Percentiles rank a stretch among this genome's conserved stretches.
Conservation (phyloP, 2,888 invertebrate genomes). For the Protophormia terraenovae region DNA sequence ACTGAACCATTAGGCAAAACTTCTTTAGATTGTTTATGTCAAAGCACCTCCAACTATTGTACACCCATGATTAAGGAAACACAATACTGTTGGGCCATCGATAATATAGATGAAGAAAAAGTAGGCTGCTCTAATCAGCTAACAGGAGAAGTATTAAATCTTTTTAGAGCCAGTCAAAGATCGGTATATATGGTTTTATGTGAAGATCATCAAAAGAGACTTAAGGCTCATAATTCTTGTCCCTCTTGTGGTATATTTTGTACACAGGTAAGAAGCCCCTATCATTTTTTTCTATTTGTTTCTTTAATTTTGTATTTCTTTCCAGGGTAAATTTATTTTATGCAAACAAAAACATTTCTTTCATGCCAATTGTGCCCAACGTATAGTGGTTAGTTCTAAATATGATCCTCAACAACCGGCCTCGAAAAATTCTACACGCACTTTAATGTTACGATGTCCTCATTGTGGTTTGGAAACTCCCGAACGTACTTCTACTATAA, state of each 20-base stretch:
- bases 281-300: not conserved
- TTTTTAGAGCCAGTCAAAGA: conserved; percentile 87
- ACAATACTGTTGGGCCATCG: conserved; percentile 87
- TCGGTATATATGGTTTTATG: conserved; percentile 92
- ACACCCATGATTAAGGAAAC: conserved; percentile 82
- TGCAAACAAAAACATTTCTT: conserved; percentile 91
- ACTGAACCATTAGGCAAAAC: conserved; percentile 61
- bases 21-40: conserved; percentile 82
- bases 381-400: conserved; percentile 79
- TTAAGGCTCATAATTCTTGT: conserved; percentile 92
- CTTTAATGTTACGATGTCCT: conserved; percentile 84
- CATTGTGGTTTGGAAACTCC: conserved; percentile 87
- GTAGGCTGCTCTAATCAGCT: conserved; percentile 91
- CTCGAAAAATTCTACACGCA: conserved; percentile 78
- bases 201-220: conserved; percentile 88
- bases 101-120: conserved; percentile 87
- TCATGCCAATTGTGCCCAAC: conserved; percentile 89
- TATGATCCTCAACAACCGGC: conserved; percentile 81
- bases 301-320: not conserved
- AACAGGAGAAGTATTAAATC: conserved; percentile 83
- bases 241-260: conserved; percentile 95
- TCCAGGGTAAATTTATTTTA: conserved; percentile 90
- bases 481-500: conserved; percentile 83
- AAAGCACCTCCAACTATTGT: conserved; percentile 82
- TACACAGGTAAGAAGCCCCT: conserved; percentile 85